Percentiles rank a stretch among this genome's conserved stretches.
phyloP scores from a whole-genome alignment of 2,113 vertebrate species.

The Genyomyrus donnyi region DNA sequence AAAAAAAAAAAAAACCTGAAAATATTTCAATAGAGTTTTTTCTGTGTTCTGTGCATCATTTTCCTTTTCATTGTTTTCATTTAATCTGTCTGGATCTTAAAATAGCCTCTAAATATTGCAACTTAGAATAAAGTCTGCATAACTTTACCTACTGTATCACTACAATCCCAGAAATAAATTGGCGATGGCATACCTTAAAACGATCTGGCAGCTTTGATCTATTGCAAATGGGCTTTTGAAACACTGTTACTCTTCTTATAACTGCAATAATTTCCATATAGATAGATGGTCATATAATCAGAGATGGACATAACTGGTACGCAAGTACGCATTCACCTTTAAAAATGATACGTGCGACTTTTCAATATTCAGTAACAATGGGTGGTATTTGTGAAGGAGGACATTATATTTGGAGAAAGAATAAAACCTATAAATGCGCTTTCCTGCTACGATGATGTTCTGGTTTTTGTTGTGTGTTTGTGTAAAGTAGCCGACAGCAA shows the following conservation, averaged over 20 bases:
- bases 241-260: neutral
- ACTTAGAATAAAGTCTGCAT: neutral
- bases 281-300: conserved; percentile 9
- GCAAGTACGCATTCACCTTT: too few species aligned
- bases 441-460: too few species aligned
- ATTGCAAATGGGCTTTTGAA: conserved; percentile 6
- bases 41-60: neutral
- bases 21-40: neutral
- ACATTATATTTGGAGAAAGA: neutral
- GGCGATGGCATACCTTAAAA: neutral
- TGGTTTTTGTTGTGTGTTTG: too few species aligned
- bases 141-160: neutral
- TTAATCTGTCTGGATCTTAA: neutral
- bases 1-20: neutral
- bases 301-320: too few species aligned
- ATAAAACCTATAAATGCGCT: neutral
- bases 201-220: neutral
- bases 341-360: too few species aligned
- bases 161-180: neutral
- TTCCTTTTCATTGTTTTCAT: neutral
- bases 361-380: neutral
- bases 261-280: conserved; percentile 18
- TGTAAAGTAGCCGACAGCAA: too few species aligned
- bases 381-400: neutral
- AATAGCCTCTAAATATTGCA: neutral